These are phyloP conservation scores for Labrus mixtus DNA, from an alignment of 2,113 vertebrate species.

Conservation along the genomic window DNA sequence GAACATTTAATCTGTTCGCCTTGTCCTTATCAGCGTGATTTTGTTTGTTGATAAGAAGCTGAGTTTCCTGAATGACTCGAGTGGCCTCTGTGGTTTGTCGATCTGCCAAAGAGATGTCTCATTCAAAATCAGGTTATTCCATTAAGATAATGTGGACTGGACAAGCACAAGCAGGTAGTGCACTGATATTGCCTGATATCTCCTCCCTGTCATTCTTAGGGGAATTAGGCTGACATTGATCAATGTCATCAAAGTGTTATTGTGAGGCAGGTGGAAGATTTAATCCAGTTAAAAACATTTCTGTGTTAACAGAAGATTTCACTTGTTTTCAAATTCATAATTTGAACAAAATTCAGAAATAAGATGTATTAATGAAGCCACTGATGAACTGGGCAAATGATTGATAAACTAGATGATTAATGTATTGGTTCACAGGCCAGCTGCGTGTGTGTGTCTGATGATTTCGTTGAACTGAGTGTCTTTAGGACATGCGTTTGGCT, in stretches of 20 bases:
- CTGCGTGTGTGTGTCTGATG: neutral
- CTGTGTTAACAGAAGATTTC: conserved; percentile 2
- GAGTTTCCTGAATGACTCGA: conserved; percentile 14
- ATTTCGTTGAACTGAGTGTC: neutral
- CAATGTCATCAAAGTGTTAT: conserved; percentile 51
- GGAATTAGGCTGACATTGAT: conserved; percentile 47
- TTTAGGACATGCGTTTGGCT: neutral
- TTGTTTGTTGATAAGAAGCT: conserved; percentile 53
- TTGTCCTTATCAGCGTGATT: conserved; percentile 43
- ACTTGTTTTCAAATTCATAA: neutral
- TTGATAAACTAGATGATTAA: neutral
- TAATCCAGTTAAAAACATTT: neutral
- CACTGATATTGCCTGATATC: conserved; percentile 33
- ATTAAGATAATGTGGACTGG: conserved; percentile 69
- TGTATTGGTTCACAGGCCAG: neutral
- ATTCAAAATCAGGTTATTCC: conserved; percentile 68
- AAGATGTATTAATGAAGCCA: neutral
- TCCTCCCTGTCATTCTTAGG: conserved; percentile 6
- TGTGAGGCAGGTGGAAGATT: neutral
- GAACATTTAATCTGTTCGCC: conserved; percentile 20
- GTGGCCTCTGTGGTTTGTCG: conserved; percentile 37
- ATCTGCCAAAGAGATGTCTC: conserved; percentile 61
- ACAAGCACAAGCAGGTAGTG: conserved; percentile 36
- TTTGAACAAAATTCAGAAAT: neutral
- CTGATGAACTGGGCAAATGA: neutral